Base-by-base conservation (phyloP, 2,888 invertebrate genomes). In the Morpho achilles region DNA sequence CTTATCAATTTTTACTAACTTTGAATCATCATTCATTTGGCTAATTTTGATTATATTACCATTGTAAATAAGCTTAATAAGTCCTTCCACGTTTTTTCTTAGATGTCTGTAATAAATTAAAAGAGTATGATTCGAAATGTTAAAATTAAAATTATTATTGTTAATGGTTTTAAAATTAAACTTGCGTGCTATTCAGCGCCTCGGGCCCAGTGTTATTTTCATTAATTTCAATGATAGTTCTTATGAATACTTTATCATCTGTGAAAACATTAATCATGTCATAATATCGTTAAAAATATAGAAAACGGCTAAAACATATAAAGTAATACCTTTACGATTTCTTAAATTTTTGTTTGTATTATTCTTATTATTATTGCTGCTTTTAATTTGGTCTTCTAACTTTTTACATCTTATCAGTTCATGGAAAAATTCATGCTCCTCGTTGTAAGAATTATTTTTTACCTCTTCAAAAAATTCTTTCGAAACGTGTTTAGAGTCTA, bases 171-270 rank as follows among this genome's bases (percentile, higher is more conserved):
- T 5, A 32, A 32, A 32, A 32, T n/a, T 43, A 1, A 48, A 75
- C 82, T 77, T 71, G 83, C 84, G 67, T 67, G 5, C 65, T 53
- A 41, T 73, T 67, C 16, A 70, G 64, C 59, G 68, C 68, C 53
- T 70, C 66, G 5, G 43, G 32, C 22, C 43, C 52, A 9, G 40
- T 54, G 41, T 62, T 16, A 47, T 32, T 57, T 58, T 73, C 72
- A 41, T 73, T 75, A 22, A 87, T 83, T 59, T 87, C 82, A 48
- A 88, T 80, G 0, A 79, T 62, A 0, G 87, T 81, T 65, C 82
- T 86, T 43, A 88, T 78, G 45, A 80, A 54, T 8, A 84, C 61
- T 32, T 49, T 50, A 43, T 44, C 40, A n/a, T 50, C 55, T 50
- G 44, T 9, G 41, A 47, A 47, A 40, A 53, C 1, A 41, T 7